These are phyloP conservation scores for Agrotis segetum DNA, from an alignment of 2,888 invertebrate species.

Conservation along the genomic window DNA sequence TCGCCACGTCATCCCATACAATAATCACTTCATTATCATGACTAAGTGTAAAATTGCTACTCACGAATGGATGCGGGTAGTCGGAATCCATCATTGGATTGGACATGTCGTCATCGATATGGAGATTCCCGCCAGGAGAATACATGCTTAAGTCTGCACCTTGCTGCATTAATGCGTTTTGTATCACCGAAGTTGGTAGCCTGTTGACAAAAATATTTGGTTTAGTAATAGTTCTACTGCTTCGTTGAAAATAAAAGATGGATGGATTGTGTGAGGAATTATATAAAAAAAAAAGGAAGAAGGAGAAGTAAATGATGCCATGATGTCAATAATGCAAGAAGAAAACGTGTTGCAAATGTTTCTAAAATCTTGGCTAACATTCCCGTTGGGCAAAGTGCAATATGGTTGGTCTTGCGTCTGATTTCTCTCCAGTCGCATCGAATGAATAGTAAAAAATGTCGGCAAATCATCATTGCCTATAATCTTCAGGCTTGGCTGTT, in stretches of 20 bases:
- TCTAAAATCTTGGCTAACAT: too few relatives aligned
- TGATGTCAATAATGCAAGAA: too few relatives aligned
- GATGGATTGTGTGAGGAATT: too few relatives aligned
- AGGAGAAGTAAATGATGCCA: too few relatives aligned
- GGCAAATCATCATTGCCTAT: too few relatives aligned
- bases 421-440: accelerated
- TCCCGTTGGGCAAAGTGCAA: too few relatives aligned
- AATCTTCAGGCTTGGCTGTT: neutral
- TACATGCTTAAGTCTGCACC: slow-evolving; percentile 87
- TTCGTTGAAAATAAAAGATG: neutral
- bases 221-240: neutral
- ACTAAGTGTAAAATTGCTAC: slow-evolving; percentile 66
- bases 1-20: slow-evolving; percentile 50
- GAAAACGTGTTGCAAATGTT: too few relatives aligned
- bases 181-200: slow-evolving; percentile 86
- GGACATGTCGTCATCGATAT: slow-evolving; percentile 86
- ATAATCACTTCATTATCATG: slow-evolving; percentile 55
- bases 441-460: too few relatives aligned
- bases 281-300: too few relatives aligned
- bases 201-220: slow-evolving; percentile 68
- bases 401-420: neutral
- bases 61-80: slow-evolving; percentile 84
- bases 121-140: slow-evolving; percentile 84
- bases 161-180: slow-evolving; percentile 87
- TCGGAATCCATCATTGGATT: slow-evolving; percentile 83